Evolutionary conservation across 2,888 invertebrate species (phyloP).

Genomic region (Malachius bipustulatus): DNA sequence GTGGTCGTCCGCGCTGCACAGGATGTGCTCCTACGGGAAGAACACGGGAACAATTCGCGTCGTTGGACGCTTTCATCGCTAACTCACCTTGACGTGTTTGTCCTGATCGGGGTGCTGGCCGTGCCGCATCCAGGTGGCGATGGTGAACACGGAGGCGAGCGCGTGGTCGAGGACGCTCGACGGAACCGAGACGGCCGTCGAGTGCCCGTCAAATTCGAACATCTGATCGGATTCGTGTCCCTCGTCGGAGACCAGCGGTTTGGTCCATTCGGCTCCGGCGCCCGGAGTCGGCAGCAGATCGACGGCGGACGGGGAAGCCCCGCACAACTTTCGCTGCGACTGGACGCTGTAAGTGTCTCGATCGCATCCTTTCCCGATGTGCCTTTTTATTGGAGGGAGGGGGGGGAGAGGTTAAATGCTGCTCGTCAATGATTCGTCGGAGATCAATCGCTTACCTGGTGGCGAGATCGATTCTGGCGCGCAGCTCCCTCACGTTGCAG

Average conservation of each 20-base stretch:
- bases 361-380: slow-evolving; percentile 94
- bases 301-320: slow-evolving; percentile 69
- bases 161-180: slow-evolving; percentile 62
- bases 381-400: slow-evolving; percentile 40
- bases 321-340: slow-evolving; percentile 75
- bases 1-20: slow-evolving; percentile 96
- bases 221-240: slow-evolving; percentile 78
- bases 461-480: slow-evolving; percentile 37
- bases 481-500: slow-evolving; percentile 42
- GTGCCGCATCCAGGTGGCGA: slow-evolving; percentile 93
- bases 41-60: too few relatives aligned
- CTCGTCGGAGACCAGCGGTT: slow-evolving; percentile 70
- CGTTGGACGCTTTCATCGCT: too few relatives aligned
- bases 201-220: slow-evolving; percentile 89
- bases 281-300: slow-evolving; percentile 79
- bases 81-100: slow-evolving; percentile 86
- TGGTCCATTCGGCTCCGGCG: slow-evolving; percentile 69
- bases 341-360: slow-evolving; percentile 83
- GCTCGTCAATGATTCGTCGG: slow-evolving; percentile 4
- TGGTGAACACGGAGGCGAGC: slow-evolving; percentile 71
- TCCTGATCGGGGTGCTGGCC: slow-evolving; percentile 66
- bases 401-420: neutral
- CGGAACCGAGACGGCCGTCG: slow-evolving; percentile 77
- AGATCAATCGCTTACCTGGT: slow-evolving; percentile 28
- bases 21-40: slow-evolving; percentile 91